Base-by-base conservation (phyloP, 2,113 vertebrate species). In the Amphiprion ocellaris region DNA sequence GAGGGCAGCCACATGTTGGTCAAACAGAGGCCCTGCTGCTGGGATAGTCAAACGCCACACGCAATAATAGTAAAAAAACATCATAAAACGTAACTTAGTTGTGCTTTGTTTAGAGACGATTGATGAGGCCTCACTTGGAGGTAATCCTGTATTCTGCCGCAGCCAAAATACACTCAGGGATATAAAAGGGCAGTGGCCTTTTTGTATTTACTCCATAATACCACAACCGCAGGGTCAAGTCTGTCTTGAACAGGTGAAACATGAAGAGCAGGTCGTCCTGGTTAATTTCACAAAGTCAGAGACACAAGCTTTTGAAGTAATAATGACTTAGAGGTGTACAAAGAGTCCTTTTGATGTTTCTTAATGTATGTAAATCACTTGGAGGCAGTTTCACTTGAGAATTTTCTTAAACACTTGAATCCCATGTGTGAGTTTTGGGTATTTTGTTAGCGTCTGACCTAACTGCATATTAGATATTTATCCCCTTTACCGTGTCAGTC, bases 281-380 rank as follows among this genome's bases (percentile, higher is more conserved):
- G 58, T 59, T 81, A 19, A 71, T 85, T 89, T 79, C 21, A 66
- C n/a, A 62, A 81, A 66, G 28, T 77, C 55, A 68, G 54, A 62
- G 55, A 81, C 44, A 52, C 4, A 3, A 44, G 69, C 73, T 28
- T 84, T 86, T 72, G 80, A 88, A 83, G 83, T 68, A 56, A 66
- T 65, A 63, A 74, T 74, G 69, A 83, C 69, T 83, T 46, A 53
- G 21, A 81, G 74, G 72, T 83, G 70, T 49, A 64, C 47, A 75
- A 77, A 77, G 55, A 67, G 66, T 55, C 26, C 58, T 80, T 89
- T 85, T 88, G 82, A 86, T 87, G 82, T 84, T 23, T 50, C 23
- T 59, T 81, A 86, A 79, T 84, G 68, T 82, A 89, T 83, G 79
- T 82, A 84, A 86, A 89, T 90, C 75, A 83, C 69, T 66, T 69